phyloP scores from a whole-genome alignment of 1,140 invertebrate genomes.

The Ips typographus region DNA sequence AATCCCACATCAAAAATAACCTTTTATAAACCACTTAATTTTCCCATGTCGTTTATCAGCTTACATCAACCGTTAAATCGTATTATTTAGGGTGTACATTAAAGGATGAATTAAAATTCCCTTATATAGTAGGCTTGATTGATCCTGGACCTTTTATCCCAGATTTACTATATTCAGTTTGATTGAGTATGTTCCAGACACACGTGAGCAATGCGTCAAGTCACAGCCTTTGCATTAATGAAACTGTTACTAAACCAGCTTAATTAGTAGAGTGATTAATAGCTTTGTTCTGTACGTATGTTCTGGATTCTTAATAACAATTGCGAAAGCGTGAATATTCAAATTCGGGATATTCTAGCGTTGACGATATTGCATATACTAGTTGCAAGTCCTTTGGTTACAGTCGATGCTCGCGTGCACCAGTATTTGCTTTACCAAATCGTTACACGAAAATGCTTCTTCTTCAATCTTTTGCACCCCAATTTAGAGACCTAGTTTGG shows the following conservation, averaged over 20 bases:
- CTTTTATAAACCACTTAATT: no score
- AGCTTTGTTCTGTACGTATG: neutral
- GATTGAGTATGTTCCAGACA: no score
- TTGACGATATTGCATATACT: neutral
- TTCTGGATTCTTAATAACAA: no score
- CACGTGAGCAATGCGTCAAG: no score
- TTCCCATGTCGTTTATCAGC: no score
- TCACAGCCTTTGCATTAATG: neutral
- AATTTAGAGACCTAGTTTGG: slow-evolving; percentile 26
- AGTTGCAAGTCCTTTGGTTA: slow-evolving; percentile 23
- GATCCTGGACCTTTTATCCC: no score
- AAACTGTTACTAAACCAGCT: slow-evolving; percentile 1
- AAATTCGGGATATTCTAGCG: neutral
- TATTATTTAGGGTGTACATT: no score
- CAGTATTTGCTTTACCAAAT: slow-evolving; percentile 9
- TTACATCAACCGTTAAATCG: no score
- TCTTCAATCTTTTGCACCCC: slow-evolving; percentile 25
- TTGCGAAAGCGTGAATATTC: neutral
- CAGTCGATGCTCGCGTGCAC: slow-evolving; percentile 28
- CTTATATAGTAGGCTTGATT: no score
- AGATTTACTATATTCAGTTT: no score
- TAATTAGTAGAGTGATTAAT: slow-evolving; percentile 3
- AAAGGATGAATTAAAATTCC: no score
- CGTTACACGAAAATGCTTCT: slow-evolving; percentile 23
- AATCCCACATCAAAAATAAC: no score